Percentiles rank a stretch among this genome's conserved stretches.
phyloP scores from a whole-genome alignment of 2,113 vertebrate species.

The Nycticebus coucang region DNA sequence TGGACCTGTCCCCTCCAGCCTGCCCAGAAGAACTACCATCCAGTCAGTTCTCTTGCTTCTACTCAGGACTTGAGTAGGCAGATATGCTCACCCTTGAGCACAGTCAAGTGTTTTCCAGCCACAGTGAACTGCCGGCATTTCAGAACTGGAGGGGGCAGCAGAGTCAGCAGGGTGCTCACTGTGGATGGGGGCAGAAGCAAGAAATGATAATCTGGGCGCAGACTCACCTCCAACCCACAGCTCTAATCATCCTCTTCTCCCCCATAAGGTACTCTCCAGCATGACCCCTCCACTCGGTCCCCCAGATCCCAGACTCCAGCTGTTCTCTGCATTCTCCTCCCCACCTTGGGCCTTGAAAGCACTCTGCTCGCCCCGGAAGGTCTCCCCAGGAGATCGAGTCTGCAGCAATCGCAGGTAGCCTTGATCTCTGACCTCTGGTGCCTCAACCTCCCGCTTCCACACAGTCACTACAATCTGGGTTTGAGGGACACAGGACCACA shows the following conservation, averaged over 20 bases:
- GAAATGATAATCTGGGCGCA: background rate
- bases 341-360: conserved; percentile 92
- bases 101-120: conserved; percentile 90
- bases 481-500: background rate
- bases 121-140: conserved; percentile 91
- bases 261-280: background rate
- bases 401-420: conserved; percentile 91
- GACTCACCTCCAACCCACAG: background rate
- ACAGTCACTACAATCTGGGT: conserved; percentile 91
- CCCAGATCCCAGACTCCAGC: background rate
- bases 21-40: background rate
- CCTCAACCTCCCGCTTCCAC: conserved; percentile 90
- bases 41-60: background rate
- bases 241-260: background rate
- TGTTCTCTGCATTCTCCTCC: background rate
- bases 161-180: conserved; percentile 92
- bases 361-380: conserved; percentile 89
- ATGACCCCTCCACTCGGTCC: background rate
- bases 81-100: conserved; percentile 89
- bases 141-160: conserved; percentile 91
- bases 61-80: background rate
- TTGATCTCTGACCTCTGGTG: conserved; percentile 88
- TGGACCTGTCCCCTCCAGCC: background rate
- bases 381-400: conserved; percentile 88
- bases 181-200: conserved; percentile 3